Conservation (phyloP, 2,113 vertebrate species). For the Nibea albiflora region DNA sequence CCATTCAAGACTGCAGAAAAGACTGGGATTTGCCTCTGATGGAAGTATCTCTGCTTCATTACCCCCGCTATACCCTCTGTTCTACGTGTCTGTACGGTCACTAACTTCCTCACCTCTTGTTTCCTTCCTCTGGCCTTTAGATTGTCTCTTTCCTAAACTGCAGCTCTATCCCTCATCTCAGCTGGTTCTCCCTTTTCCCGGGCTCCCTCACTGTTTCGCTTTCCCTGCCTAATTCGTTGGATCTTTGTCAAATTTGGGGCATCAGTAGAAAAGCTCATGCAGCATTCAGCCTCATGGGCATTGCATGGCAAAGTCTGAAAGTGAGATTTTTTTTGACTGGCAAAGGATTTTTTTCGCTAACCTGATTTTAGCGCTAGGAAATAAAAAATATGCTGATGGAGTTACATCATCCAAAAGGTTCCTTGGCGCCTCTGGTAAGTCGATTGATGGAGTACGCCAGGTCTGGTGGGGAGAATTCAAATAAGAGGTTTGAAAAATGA, state of each 20-base stretch:
- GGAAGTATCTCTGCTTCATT: slow-evolving; percentile 71
- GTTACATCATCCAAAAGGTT: slow-evolving; percentile 55
- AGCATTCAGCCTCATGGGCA: slow-evolving; percentile 33
- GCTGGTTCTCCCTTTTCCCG: slow-evolving; percentile 4
- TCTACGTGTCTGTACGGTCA: slow-evolving; percentile 23
- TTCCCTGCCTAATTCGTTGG: slow-evolving; percentile 47
- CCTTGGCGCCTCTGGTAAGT: slow-evolving; percentile 30
- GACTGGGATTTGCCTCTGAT: slow-evolving; percentile 66
- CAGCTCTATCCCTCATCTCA: slow-evolving; percentile 23
- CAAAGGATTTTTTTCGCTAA: slow-evolving; percentile 35
- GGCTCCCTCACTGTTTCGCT: slow-evolving; percentile 24
- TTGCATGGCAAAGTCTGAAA: slow-evolving; percentile 36
- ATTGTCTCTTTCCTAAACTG: slow-evolving; percentile 30
- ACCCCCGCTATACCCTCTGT: slow-evolving; percentile 38
- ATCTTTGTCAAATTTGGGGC: slow-evolving; percentile 61
- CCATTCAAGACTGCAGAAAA: slow-evolving; percentile 58
- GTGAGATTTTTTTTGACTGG: slow-evolving; percentile 40
- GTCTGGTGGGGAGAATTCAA: slow-evolving; percentile 41
- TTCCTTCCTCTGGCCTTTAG: slow-evolving; percentile 27
- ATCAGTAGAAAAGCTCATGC: slow-evolving; percentile 32
- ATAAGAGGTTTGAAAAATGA: slow-evolving; percentile 29
- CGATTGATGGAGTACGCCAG: slow-evolving; percentile 45
- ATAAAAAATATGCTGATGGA: slow-evolving; percentile 52
- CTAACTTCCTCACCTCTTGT: slow-evolving; percentile 25
- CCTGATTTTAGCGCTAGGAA: slow-evolving; percentile 51